These are phyloP conservation scores for Rattus norvegicus DNA, from an alignment of 2,113 vertebrate genomes.

Conservation along the genomic window GRCr8 NC_086026.1:50686501-50687000, in stretches of 20 bases:
- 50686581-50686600: background rate
- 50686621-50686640: background rate
- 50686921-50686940: background rate
- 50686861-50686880: background rate
- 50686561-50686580: background rate
- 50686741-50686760: background rate
- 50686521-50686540: constrained; percentile 4
- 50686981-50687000: background rate
- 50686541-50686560: background rate
- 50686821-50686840: background rate
- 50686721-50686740: background rate
- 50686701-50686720: background rate
- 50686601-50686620: constrained; percentile 5
- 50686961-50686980: background rate
- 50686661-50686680: background rate
- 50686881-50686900: too few species aligned
- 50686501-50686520: background rate
- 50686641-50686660: background rate
- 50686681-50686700: background rate
- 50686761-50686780: background rate
- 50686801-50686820: background rate
- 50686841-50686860: background rate
- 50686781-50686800: background rate
- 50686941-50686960: background rate
- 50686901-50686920: background rate